A percentile compares a stretch with the other conserved stretches of the same genome.
Evolutionary conservation across 64 coral and sea anemone genomes (phyloP).

Genomic region (Montipora sp.): DNA sequence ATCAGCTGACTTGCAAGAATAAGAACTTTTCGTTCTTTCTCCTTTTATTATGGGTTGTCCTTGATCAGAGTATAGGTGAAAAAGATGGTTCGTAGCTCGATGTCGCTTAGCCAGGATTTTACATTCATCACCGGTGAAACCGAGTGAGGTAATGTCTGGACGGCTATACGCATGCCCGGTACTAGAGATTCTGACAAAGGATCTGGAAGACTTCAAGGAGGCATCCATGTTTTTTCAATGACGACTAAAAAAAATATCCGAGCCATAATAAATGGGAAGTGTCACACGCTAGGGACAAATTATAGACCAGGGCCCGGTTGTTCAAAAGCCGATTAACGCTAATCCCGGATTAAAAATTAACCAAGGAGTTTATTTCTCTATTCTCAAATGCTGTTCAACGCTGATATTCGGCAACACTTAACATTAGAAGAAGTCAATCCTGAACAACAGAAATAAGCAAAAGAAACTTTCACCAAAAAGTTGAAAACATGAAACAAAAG

Average conservation of each 20-base stretch:
- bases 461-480: no score
- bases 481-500: no score
- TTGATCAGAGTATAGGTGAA: neutral
- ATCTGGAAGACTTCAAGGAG: neutral
- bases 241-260: neutral
- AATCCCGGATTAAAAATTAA: no score
- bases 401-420: no score
- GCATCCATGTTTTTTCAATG: neutral
- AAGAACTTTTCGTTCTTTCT: neutral
- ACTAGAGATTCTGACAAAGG: neutral
- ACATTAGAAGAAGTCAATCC: no score
- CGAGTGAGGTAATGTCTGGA: slow-evolving; percentile 1
- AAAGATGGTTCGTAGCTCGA: slow-evolving; percentile 49
- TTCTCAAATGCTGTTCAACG: no score
- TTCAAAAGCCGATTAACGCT: no score
- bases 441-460: no score
- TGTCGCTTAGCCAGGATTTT: slow-evolving; percentile 45
- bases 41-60: neutral
- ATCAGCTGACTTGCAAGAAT: neutral
- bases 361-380: no score
- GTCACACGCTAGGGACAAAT: no score
- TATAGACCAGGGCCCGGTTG: no score
- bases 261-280: neutral
- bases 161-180: neutral
- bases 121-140: slow-evolving; percentile 42